A percentile compares a stretch with the other conserved stretches of the same genome.
phyloP scores from a whole-genome alignment of 2,888 invertebrate species.

The Romanomermis culicivorax region DNA sequence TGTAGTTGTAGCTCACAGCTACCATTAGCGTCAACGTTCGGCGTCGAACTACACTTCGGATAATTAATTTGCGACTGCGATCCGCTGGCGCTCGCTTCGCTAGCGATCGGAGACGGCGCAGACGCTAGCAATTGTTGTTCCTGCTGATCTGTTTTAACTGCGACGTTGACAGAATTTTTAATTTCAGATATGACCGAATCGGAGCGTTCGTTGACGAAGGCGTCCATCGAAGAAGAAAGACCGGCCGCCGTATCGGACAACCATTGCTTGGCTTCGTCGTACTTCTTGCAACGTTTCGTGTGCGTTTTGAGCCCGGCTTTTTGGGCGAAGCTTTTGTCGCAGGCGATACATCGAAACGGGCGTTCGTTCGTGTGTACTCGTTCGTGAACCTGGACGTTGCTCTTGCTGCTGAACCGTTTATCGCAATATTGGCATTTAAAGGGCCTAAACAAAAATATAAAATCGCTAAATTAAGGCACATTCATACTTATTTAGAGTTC shows the following conservation, averaged over 20 bases:
- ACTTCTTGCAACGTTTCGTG: conserved; percentile 21
- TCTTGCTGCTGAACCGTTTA: conserved; percentile 22
- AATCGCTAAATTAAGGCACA: not conserved
- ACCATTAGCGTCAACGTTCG: not conserved
- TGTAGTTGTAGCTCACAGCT: not conserved
- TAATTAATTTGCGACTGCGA: too few relatives aligned
- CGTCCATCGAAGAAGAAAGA: too few relatives aligned
- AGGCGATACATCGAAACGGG: conserved; percentile 20
- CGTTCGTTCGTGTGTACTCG: conserved; percentile 10
- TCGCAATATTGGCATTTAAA: conserved; percentile 19
- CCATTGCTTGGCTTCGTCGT: conserved; percentile 5
- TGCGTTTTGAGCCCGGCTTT: conserved; percentile 24
- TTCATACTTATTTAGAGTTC: not conserved
- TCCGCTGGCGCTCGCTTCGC: too few relatives aligned
- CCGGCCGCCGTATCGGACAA: too few relatives aligned
- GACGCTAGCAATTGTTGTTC: too few relatives aligned
- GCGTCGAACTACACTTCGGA: not conserved
- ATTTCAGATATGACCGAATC: too few relatives aligned
- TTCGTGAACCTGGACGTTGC: conserved; percentile 20
- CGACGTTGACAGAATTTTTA: too few relatives aligned
- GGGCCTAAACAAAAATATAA: conserved; percentile 4
- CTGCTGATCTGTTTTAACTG: too few relatives aligned
- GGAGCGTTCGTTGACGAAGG: too few relatives aligned
- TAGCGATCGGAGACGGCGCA: too few relatives aligned
- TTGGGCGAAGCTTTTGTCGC: conserved; percentile 23